Evolutionary conservation across 2,888 invertebrate genomes (phyloP).

Genomic region (Trachelus iudaicus): DNA sequence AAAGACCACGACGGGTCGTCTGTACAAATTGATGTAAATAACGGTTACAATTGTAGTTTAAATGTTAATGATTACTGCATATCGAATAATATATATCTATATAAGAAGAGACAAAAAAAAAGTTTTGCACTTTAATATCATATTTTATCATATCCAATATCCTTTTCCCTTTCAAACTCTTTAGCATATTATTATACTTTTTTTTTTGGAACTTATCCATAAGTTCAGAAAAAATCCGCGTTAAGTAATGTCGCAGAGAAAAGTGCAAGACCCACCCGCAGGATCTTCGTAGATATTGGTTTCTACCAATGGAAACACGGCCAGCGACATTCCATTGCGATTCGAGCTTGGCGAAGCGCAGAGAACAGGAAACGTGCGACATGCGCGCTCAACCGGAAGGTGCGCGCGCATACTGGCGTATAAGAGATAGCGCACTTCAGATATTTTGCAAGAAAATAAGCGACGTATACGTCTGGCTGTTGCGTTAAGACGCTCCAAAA

Average conservation of each 20-base stretch:
- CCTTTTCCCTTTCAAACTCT: not conserved
- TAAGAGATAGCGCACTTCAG: not conserved
- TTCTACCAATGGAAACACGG: not conserved
- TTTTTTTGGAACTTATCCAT: not conserved
- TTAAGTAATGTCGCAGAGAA: not conserved
- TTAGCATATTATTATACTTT: not conserved
- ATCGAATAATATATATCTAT: slow-evolving; percentile 29
- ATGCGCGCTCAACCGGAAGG: slow-evolving; percentile 38
- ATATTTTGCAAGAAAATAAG: not conserved
- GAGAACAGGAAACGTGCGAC: not conserved
- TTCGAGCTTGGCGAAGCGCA: slow-evolving; percentile 6
- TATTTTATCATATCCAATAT: not conserved
- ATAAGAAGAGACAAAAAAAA: not conserved
- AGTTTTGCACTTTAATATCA: not conserved
- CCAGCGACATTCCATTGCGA: slow-evolving; percentile 8
- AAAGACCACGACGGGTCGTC: slow-evolving; percentile 20
- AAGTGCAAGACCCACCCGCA: not conserved
- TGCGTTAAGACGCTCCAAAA: not conserved
- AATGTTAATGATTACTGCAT: slow-evolving; percentile 36
- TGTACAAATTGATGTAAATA: slow-evolving; percentile 57
- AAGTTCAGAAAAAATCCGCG: not conserved
- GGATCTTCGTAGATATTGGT: not conserved
- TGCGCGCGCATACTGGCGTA: slow-evolving; percentile 44
- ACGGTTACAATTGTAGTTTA: slow-evolving; percentile 40
- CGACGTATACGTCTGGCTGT: not conserved